Evolutionary conservation across 2,888 invertebrate genomes (phyloP), one percentile per base, ranked within the genome.

Genomic region (Galerucella nymphaeae): DNA sequence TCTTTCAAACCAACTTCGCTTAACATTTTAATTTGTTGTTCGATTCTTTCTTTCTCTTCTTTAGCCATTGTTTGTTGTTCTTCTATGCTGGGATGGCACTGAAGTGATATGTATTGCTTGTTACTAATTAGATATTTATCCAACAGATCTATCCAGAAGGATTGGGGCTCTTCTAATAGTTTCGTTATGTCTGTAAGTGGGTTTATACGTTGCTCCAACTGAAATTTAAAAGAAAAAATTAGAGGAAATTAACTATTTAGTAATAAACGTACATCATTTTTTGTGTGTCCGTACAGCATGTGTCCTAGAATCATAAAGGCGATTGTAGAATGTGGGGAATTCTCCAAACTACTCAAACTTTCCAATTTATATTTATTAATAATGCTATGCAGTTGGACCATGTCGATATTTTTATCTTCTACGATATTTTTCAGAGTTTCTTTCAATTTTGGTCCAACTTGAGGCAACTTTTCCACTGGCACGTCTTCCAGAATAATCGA

Each of bases 301-400:
- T 97, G 95, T 0, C 93, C 94, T 77, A 96, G 94, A 67, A 94
- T 89, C 80, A 92, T 90, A 83, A 92, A 92, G 0, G 95, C 93
- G 65, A 96, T 87, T 0, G 91, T 89, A 77, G 93, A 91, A 82
- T 96, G 94, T 0, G 96, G 95, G 77, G 89, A 90, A 14, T 90
- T 91, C 85, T 95, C 97, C 63, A 96, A 88, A 83, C 90, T 90
- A 72, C 92, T 92, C 50, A 93, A 87, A 73, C 89, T 89, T 82
- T 93, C 93, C 13, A 93, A 85, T 73, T 92, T 90, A 80, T 91
- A 92, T 72, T 93, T 91, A 78, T 91, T 90, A 55, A 96, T 89
- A 10, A 97, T 89, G 58, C 92, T 91, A 18, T 87, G 86, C 89
- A 97, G 89, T 38, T 96, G 88, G 30, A 91, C 90, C 91, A 94